Percentiles rank a stretch among this genome's conserved stretches.
Conservation (phyloP, 1,140 invertebrate genomes). For the Sarcophaga peregrina region DNA sequence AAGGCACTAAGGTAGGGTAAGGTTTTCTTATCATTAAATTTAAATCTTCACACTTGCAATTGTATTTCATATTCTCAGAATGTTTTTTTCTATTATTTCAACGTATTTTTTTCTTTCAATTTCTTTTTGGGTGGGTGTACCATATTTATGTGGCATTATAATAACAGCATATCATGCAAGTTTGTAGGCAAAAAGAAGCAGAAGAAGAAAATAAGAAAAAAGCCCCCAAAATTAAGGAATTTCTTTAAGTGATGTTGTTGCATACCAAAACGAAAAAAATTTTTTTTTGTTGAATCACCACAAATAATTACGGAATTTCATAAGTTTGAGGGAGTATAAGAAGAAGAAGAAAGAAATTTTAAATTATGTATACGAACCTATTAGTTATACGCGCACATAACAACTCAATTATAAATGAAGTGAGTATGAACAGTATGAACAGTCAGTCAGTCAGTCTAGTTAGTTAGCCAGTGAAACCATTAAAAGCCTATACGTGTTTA, state of each 20-base stretch:
- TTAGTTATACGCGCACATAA: not conserved
- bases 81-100: not conserved
- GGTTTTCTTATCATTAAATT: constrained; percentile 24
- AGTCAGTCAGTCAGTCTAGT: no score
- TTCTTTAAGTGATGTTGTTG: not conserved
- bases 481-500: not conserved
- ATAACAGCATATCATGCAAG: no score
- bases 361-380: not conserved
- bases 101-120: no score
- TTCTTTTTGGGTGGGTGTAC: no score
- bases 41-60: constrained; percentile 28
- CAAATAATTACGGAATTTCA: constrained; percentile 32
- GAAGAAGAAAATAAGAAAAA: not conserved
- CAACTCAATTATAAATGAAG: constrained; percentile 5
- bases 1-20: not conserved
- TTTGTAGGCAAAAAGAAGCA: not conserved
- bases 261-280: not conserved
- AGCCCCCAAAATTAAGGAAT: not conserved
- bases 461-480: not conserved
- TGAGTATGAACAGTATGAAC: no score
- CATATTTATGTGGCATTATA: no score
- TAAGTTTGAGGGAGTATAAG: constrained; percentile 13
- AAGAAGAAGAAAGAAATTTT: not conserved
- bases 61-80: not conserved
- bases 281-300: constrained; percentile 27